phyloP scores from a whole-genome alignment of 1,140 invertebrate species.

The Aphis craccivora region DNA sequence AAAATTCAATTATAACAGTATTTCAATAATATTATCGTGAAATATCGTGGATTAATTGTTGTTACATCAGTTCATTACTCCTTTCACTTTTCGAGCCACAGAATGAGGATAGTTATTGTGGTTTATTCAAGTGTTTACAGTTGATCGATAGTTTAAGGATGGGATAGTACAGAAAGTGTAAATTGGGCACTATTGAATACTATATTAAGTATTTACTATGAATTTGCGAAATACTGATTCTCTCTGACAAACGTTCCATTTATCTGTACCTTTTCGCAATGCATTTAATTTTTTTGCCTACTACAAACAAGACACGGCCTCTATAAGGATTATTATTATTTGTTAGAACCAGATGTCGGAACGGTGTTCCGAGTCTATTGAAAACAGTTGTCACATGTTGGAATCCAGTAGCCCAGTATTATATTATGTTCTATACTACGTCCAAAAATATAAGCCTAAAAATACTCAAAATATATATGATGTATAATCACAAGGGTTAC shows the following conservation, averaged over 20 bases:
- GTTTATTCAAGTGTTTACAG: background rate
- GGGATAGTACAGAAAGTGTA: background rate
- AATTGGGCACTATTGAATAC: background rate
- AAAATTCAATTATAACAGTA: background rate
- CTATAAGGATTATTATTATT: background rate
- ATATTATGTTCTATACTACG: background rate
- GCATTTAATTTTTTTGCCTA: background rate
- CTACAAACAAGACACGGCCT: background rate
- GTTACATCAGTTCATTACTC: background rate
- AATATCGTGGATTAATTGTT: background rate
- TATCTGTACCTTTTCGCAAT: background rate
- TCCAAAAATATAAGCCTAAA: conserved; percentile 57
- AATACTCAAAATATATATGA: conserved; percentile 48
- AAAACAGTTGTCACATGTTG: conserved; percentile 52
- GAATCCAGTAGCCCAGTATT: background rate
- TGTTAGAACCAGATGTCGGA: conserved; percentile 36
- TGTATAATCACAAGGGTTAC: background rate
- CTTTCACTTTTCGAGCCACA: background rate
- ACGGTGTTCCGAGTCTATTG: background rate
- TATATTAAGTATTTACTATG: background rate
- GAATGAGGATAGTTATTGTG: background rate
- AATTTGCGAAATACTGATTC: background rate
- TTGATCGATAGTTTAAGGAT: background rate
- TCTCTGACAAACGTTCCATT: background rate
- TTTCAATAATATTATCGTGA: background rate